Base-by-base conservation (phyloP, 1,140 invertebrate genomes). In the Ylistrum balloti region DNA sequence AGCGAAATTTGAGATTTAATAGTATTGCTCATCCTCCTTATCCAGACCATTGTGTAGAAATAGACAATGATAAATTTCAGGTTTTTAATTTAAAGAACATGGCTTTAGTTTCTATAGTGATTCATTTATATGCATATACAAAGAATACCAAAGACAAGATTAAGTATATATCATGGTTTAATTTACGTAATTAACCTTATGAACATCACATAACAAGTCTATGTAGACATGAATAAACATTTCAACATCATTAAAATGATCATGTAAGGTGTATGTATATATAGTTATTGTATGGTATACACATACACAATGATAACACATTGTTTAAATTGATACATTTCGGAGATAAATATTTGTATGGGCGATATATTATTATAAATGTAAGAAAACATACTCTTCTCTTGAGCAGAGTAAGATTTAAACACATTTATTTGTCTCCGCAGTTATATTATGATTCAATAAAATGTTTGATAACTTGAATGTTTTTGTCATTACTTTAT, bases 331-430 rank as follows among this genome's bases (percentile, higher is more conserved):
- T 74, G 56, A 74, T 74, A 74, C 56, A 74, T 74, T 74, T 74
- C 22, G 56, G 22, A 74, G n/a, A 74, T 74, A 74, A 74, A 45
- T 17, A 45, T 17, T 1, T 74, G 56, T 74, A 74, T 74, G 11
- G n/a, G n/a, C 56, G 56, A 74, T n/a, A 74, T 74, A 74, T 28
- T 74, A 74, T 74, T n/a, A 74, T 74, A 74, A 74, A 74, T 56
- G 45, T 56, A 56, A 20, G 45, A 11, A 5, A 74, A 7, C 5
- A 74, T 17, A 1, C 13, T 17, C 56, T 74, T 74, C 56, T 74
- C 22, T 74, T 74, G n/a, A 74, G 56, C 5, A 7, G 41, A 45
- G 41, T 45, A 1, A 45, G 41, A 45, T 45, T 9, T 13, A 45
- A 45, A 17, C 41, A 45, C 41, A 45, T 9, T 2, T 28, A 74